Percentiles rank a stretch among this genome's conserved stretches.
Conservation (phyloP, 2,888 invertebrate species). For the Apamea monoglypha region DNA sequence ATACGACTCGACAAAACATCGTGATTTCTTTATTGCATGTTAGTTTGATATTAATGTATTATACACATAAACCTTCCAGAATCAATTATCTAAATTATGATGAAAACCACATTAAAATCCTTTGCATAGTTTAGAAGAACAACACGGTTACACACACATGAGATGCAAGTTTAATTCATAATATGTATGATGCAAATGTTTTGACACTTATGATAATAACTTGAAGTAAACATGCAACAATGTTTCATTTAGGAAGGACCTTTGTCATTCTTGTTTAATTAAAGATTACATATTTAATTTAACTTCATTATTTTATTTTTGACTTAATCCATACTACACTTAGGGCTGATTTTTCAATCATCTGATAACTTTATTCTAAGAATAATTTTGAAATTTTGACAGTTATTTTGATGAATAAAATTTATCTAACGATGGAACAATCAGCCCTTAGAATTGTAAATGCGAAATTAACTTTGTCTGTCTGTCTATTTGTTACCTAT, state of each 20-base stretch:
- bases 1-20: background rate
- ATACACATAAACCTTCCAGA: too few relatives aligned
- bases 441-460: too few relatives aligned
- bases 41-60: background rate
- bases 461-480: too few relatives aligned
- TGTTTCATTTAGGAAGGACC: conserved; percentile 24
- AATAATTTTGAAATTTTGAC: too few relatives aligned
- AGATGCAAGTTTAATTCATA: background rate
- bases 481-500: too few relatives aligned
- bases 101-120: background rate
- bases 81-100: background rate
- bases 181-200: conserved; percentile 23
- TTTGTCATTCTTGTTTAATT: conserved; percentile 8
- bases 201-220: conserved; percentile 7
- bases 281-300: conserved; percentile 11
- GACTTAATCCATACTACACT: background rate
- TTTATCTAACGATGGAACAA: too few relatives aligned
- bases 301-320: conserved; percentile 2
- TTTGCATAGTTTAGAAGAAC: background rate
- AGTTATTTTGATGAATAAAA: too few relatives aligned
- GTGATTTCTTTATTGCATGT: background rate
- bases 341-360: too few relatives aligned
- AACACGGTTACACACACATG: background rate
- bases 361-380: too few relatives aligned
- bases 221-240: conserved; percentile 8